Percentiles rank a stretch among this genome's conserved stretches.
Evolutionary conservation across 2,888 invertebrate genomes (phyloP).

Genomic region (Gonocerus acuteangulatus): DNA sequence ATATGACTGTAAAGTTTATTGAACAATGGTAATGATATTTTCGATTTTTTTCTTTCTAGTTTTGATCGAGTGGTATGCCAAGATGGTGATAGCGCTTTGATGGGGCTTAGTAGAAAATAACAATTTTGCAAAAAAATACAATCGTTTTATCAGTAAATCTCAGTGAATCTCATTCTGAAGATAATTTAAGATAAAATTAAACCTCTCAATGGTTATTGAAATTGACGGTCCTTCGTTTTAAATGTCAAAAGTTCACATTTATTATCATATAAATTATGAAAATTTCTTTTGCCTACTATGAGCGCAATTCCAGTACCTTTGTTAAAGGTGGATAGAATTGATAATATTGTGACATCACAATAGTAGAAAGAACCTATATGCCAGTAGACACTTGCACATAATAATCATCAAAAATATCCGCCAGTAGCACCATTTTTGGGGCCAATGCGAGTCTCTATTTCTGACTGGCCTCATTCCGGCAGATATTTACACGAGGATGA

Average conservation of each 20-base stretch:
- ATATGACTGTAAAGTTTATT: too few relatives aligned
- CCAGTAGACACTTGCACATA: conserved; percentile 19
- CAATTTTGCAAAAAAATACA: too few relatives aligned
- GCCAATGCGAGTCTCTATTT: neutral
- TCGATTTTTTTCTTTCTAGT: too few relatives aligned
- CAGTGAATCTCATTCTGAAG: too few relatives aligned
- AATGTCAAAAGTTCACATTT: neutral
- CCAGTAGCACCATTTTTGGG: conserved; percentile 16
- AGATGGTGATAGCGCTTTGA: too few relatives aligned
- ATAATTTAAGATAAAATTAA: too few relatives aligned
- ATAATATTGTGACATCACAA: conserved; percentile 20
- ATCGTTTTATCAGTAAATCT: too few relatives aligned
- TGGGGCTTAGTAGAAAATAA: too few relatives aligned
- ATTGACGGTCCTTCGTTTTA: too few relatives aligned
- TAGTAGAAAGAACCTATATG: conserved; percentile 2
- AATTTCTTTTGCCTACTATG: conserved; percentile 19
- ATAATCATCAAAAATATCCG: conserved; percentile 12
- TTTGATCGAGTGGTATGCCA: too few relatives aligned
- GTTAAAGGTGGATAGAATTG: conserved; percentile 5
- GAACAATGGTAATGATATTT: too few relatives aligned
- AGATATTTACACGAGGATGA: conserved; percentile 22
- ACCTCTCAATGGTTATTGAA: too few relatives aligned
- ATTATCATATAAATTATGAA: neutral
- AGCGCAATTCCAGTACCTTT: conserved; percentile 4
- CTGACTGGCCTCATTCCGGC: conserved; percentile 2